A percentile compares a stretch with the other conserved stretches of the same genome.
These are phyloP conservation scores for Notodonta dromedarius DNA, from an alignment of 2,888 invertebrate genomes.

Conservation along the genomic window DNA sequence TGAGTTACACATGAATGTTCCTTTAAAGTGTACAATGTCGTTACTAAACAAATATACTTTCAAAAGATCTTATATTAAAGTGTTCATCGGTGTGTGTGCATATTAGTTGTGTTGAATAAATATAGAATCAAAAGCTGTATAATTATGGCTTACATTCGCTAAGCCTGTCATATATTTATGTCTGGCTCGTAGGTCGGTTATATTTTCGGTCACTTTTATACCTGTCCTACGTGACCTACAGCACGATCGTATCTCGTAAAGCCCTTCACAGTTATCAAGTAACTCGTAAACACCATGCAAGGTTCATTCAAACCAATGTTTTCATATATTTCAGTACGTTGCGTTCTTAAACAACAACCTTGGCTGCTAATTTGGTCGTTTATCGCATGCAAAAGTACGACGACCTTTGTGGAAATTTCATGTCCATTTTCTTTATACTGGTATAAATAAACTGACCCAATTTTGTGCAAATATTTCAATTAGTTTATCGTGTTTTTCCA, in stretches of 20 bases:
- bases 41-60: too few relatives aligned
- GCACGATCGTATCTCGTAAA: conserved; percentile 7
- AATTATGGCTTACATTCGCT: too few relatives aligned
- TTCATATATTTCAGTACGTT: conserved; percentile 18
- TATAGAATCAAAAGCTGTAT: too few relatives aligned
- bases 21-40: too few relatives aligned
- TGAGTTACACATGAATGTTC: too few relatives aligned
- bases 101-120: too few relatives aligned
- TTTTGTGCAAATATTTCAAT: conserved; percentile 17
- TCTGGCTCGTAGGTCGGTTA: neutral
- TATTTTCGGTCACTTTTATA: neutral
- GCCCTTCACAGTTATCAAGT: neutral
- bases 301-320: conserved; percentile 19
- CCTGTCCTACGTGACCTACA: conserved; percentile 22
- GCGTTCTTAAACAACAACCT: conserved; percentile 18
- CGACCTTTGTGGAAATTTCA: conserved; percentile 26
- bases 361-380: conserved; percentile 35
- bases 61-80: too few relatives aligned
- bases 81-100: too few relatives aligned
- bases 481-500: conserved; percentile 1
- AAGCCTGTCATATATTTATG: too few relatives aligned
- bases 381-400: conserved; percentile 32
- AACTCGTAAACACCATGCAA: conserved; percentile 21
- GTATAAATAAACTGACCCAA: conserved; percentile 18
- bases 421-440: conserved; percentile 4